Base-by-base conservation (phyloP, 2,797 vertebrate species). In the Vipera latastei region DNA sequence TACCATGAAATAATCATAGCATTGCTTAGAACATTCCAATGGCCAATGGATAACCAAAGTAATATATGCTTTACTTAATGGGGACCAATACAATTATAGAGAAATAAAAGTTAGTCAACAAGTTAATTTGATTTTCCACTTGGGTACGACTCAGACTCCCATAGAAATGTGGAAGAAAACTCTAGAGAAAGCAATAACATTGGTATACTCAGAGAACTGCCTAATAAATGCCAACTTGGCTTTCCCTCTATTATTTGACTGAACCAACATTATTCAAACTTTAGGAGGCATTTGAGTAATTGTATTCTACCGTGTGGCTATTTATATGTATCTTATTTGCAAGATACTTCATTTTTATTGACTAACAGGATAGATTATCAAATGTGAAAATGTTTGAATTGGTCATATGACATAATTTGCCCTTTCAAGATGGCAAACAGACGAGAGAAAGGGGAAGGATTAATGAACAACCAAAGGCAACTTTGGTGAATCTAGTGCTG, bases 51-150 rank as follows among this genome's bases (percentile, higher is more conserved):
- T 96, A 97, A 93, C 93, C 90, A 94, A 97, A 98, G 96, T 94
- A 95, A 96, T 96, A 96, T 90, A 95, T 92, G 94, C 94, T 89
- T 56, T 93, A 94, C 93, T 65, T 97, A 97, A 97, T 96, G 96
- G 94, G 44, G 93, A 96, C 91, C 2, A 2, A 93, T 93, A 96
- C 97, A 94, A 97, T 98, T 98, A 97, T 97, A 97, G 96, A 95
- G 89, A 96, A 97, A 97, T 98, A 97, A 98, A 98, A 94, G 93
- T 96, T 97, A 96, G 96, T 96, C 97, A 94, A 95, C 94, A 96
- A 94, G 94, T 95, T 97, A 95, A 96, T 96, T 97, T 95, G 96
- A 96, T 97, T 96, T 97, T 97, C 96, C 97, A 96, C 97, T 97
- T 97, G 97, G 97, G 97, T 96, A 95, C 94, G 56, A 94, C 96